Base-by-base conservation (phyloP, 1,140 invertebrate genomes). In the Subanguina moxae region DNA sequence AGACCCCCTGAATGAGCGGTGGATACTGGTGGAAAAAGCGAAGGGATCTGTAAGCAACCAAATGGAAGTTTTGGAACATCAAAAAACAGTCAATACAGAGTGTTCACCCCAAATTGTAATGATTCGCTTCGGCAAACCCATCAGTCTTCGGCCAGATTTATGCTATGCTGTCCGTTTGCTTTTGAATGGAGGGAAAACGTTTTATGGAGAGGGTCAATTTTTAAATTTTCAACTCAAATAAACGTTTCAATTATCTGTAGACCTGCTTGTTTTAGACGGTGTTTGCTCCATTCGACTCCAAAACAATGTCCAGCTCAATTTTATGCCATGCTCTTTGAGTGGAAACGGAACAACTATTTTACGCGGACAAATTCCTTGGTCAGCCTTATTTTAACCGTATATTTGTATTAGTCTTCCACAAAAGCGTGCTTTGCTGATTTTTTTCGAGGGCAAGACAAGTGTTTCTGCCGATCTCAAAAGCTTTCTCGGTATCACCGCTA, bases 301-400 rank as follows among this genome's bases (percentile, higher is more conserved):
- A 28, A 68, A 65, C 63, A 76, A 80, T 43, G 63, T 52, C 1
- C 64, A 67, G 23, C 21, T 80, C 5, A 64, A 63, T 30, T 80
- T 78, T 61, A 59, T 71, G n/a, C 74, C 76, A 13, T 80, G 75
- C 48, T 68, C 68, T 13, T 27, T 82, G 13, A 74, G 72, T 43
- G 38, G 67, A 21, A 80, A 80, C 62, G 78, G 78, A 65, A 93
- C 94, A 0, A 94, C 92, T 1, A 88, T 94, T 74, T 90, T 90
- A 0, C 86, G 94, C 45, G 94, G 94, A 48, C 94, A 98, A 85
- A 89, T 97, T 74, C 94, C 94, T 0, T 21, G 48, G 48, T 52
- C 3, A 11, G 32, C 3, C 11, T 38, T 38, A 38, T 38, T 38
- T 5, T 38, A 38, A 38, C 11, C 11, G 11, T 38, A 38, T 5